Conservation (phyloP, 2,797 vertebrate genomes). For the Taenioides sp. region DNA sequence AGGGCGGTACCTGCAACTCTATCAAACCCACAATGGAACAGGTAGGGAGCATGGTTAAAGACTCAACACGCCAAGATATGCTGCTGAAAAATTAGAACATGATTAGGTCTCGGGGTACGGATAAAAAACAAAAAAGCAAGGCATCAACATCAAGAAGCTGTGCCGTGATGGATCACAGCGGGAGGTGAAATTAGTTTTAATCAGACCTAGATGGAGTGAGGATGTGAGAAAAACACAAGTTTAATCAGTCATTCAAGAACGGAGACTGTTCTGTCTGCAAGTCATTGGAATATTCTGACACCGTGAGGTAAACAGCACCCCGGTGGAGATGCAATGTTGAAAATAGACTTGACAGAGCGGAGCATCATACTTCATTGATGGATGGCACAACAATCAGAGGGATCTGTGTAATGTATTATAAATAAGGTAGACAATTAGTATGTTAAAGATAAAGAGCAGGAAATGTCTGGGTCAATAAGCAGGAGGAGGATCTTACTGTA, state of each 20-base stretch:
- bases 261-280: slow-evolving; percentile 26
- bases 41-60: slow-evolving; percentile 45
- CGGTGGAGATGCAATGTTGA: slow-evolving; percentile 17
- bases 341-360: slow-evolving; percentile 23
- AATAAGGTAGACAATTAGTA: slow-evolving; percentile 59
- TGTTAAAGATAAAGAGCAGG: slow-evolving; percentile 51
- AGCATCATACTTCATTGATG: slow-evolving; percentile 24
- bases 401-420: slow-evolving; percentile 58
- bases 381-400: slow-evolving; percentile 34
- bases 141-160: slow-evolving; percentile 26
- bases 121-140: slow-evolving; percentile 2
- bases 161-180: slow-evolving; percentile 27
- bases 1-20: slow-evolving; percentile 42
- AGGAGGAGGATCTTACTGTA: slow-evolving; percentile 35
- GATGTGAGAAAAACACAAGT: slow-evolving; percentile 17
- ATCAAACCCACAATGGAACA: slow-evolving; percentile 52
- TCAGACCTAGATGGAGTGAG: slow-evolving; percentile 29
- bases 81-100: slow-evolving; percentile 39
- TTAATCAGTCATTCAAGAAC: slow-evolving; percentile 25
- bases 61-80: slow-evolving; percentile 37
- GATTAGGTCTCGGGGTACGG: slow-evolving; percentile 35
- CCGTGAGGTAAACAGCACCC: slow-evolving; percentile 22
- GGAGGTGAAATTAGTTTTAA: slow-evolving; percentile 44
- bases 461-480: slow-evolving; percentile 43
- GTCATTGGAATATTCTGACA: slow-evolving; percentile 28